Base-by-base conservation (phyloP, 2,113 vertebrate genomes). In the Scolopax mira region DNA sequence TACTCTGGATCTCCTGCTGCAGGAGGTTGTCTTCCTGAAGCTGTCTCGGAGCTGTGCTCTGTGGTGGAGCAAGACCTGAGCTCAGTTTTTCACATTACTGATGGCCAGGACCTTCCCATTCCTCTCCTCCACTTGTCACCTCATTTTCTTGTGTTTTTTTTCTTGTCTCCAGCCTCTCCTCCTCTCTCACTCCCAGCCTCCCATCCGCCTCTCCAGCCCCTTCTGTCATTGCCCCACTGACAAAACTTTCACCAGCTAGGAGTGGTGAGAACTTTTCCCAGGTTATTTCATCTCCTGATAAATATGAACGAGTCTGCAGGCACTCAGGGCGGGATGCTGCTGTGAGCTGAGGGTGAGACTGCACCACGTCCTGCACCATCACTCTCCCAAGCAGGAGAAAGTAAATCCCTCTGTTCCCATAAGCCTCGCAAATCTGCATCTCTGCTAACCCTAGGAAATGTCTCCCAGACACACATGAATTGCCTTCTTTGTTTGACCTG, bases 401-500 rank as follows among this genome's bases (percentile, higher is more conserved):
- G 52, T 39, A 80, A 70, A 58, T 84, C n/a, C 31, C 31, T 73
- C 44, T 65, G 11, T 54, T 93, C 64, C 64, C 16, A 13, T 33
- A 37, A 33, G 39, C 69, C 65, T 62, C 70, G 39, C 41, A 94
- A 84, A 62, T 84, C 24, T 78, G 37, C 46, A 70, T 70, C 64
- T 66, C 46, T 80, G 21, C 58, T 90, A 66, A 70, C 57, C 33
- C 48, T 67, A 64, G 61, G 16, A 96, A 87, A 55, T 64, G 17
- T 89, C 41, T 52, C 83, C 64, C 61, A 89, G 77, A 66, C 44
- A 85, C 13, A 55, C 23, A 92, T 80, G 79, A 94, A 88, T 74
- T 69, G 37, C 70, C 18, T 44, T 51, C 83, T 96, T 95, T 94
- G 37, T 94, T 71, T 86, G 85, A 89, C 89, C 61, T 81, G 35